These are phyloP conservation scores for Chionoecetes opilio DNA, from an alignment of 1,140 invertebrate species.

Conservation along the genomic window DNA sequence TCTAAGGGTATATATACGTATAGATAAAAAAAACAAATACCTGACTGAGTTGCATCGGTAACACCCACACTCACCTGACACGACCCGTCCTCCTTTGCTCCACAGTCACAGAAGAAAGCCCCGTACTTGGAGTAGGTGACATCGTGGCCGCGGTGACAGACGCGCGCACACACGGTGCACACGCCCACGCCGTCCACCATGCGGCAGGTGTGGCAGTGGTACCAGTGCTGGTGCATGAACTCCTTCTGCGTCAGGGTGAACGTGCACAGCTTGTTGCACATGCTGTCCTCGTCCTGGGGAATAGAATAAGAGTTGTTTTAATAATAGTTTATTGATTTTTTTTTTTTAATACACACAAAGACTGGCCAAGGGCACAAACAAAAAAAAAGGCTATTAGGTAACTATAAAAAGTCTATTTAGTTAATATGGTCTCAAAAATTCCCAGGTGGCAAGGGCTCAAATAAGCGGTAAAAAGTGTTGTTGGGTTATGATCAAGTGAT, in stretches of 20 bases:
- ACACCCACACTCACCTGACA: constrained; percentile 84
- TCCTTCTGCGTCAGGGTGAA: constrained; percentile 98
- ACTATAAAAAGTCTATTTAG: too few relatives aligned
- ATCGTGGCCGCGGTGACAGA: constrained; percentile 98
- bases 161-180: constrained; percentile 97
- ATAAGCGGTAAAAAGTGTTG: too few relatives aligned
- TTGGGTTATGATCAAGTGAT: too few relatives aligned
- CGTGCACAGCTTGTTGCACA: constrained; percentile 97
- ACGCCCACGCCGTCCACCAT: constrained; percentile 99
- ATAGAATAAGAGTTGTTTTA: constrained; percentile 49
- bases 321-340: not conserved
- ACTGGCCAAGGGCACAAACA: too few relatives aligned
- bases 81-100: constrained; percentile 95
- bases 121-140: constrained; percentile 99
- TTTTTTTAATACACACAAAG: too few relatives aligned
- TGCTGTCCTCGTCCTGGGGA: constrained; percentile 94
- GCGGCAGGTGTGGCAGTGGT: constrained; percentile 98
- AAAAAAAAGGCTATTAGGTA: too few relatives aligned
- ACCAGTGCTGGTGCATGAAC: constrained; percentile 98
- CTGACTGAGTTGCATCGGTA: not conserved
- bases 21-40: too few relatives aligned
- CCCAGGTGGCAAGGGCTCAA: too few relatives aligned
- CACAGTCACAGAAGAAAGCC: constrained; percentile 99
- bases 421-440: too few relatives aligned
- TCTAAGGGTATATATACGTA: too few relatives aligned